Evolutionary conservation across 2,113 vertebrate species (phyloP).

Genomic region (Typhlomys cinereus): DNA sequence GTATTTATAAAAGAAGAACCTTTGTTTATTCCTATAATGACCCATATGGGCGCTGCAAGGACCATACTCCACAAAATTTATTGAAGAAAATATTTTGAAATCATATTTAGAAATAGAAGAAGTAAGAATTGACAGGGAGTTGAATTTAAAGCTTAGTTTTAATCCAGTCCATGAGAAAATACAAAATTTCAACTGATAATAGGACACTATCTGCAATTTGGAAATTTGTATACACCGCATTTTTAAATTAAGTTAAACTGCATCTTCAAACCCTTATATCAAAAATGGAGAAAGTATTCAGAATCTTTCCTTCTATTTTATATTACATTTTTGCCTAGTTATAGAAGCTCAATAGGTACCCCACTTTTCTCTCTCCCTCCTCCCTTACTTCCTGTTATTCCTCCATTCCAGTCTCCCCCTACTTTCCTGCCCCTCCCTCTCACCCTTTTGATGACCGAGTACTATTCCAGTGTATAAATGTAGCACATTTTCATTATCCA

Average conservation of each 20-base stretch:
- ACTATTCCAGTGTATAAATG: no score
- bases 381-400: no score
- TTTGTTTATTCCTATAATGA: background rate
- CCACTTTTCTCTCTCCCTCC: no score
- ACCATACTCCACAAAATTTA: fast-evolving
- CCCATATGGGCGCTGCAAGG: background rate
- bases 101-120: conserved; percentile 24
- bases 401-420: no score
- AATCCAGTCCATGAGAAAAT: background rate
- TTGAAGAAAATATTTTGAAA: background rate
- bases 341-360: no score
- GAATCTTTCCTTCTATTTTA: no score
- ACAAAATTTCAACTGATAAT: background rate
- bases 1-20: background rate
- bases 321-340: no score
- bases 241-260: background rate
- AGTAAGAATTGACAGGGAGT: background rate
- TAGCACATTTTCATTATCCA: no score
- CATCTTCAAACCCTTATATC: background rate
- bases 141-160: background rate
- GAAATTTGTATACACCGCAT: background rate
- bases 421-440: no score
- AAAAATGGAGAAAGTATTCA: background rate
- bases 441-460: no score
- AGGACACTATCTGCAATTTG: background rate